Evolutionary conservation across 2,888 invertebrate genomes (phyloP).

Genomic region (Amiota communis): DNA sequence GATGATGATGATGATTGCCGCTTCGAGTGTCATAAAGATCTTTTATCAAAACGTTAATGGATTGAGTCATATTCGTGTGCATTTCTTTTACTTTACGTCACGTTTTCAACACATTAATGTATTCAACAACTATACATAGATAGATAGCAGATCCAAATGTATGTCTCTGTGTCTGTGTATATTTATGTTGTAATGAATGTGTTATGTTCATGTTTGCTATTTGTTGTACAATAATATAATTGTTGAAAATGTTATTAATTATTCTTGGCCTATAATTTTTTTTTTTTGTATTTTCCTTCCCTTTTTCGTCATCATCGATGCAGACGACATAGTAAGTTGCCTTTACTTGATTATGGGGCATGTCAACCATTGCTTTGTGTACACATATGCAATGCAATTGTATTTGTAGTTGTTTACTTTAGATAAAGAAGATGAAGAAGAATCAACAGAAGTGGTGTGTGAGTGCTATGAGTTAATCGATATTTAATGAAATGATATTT

Average conservation of each 20-base stretch:
- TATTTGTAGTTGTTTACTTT: too few relatives aligned
- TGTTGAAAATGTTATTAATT: conserved; percentile 59
- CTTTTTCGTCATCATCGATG: too few relatives aligned
- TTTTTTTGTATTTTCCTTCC: background rate
- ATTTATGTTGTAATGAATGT: conserved; percentile 38
- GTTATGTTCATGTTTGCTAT: conserved; percentile 19
- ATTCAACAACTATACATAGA: conserved; percentile 41
- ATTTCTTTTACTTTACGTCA: conserved; percentile 38
- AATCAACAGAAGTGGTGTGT: too few relatives aligned
- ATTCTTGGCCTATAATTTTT: conserved; percentile 33
- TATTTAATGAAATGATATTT: conserved; percentile 24
- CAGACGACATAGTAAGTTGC: too few relatives aligned
- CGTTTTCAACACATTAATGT: conserved; percentile 37
- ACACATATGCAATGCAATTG: too few relatives aligned
- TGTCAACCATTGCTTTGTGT: too few relatives aligned
- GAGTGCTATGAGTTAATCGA: conserved; percentile 14
- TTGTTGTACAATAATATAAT: conserved; percentile 25
- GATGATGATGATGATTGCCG: conserved; percentile 63
- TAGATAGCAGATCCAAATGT: conserved; percentile 47
- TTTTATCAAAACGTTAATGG: conserved; percentile 69
- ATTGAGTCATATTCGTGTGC: conserved; percentile 61
- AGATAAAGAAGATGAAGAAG: too few relatives aligned
- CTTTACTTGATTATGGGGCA: too few relatives aligned
- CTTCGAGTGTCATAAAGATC: conserved; percentile 68
- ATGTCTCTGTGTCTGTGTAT: too few relatives aligned